Base-by-base conservation (phyloP, 2,113 vertebrate genomes). In the Phylloscopus whistleri region DNA sequence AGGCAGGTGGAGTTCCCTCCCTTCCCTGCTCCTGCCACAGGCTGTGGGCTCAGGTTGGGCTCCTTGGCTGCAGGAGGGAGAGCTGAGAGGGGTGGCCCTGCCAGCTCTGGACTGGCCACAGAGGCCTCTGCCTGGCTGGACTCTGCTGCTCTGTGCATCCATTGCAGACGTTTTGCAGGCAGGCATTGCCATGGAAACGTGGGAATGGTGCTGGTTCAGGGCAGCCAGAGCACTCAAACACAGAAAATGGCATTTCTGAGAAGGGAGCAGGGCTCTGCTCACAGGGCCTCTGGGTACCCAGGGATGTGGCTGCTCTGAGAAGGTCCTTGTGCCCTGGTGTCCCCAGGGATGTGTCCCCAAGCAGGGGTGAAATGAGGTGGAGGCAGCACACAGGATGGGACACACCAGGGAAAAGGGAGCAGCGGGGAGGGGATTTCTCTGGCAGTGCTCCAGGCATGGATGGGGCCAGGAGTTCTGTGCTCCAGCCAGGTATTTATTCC, bases 41-140 rank as follows among this genome's bases (percentile, higher is more conserved):
- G 0, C 37, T 19, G 1, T 1, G 2, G 39, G 48, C 62, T 78
- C 44, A 3, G 13, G 2, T 0, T 2, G 13, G 23, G 52, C 66
- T 85, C 62, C 28, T 18, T 1, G 10, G 74, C 82, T 51, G 62
- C 2, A 11, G 66, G 33, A 60, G 35, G 59, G 30, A n/a, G 52
- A 56, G 49, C 48, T 59, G 35, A 1, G 1, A 37, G 39, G 55
- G 8, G 8, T 26, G 41, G 37, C 72, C 0, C 0, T 11, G 43
- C 30, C 33, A n/a, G 26, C 46, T 14, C 35, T 1, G 1, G 3
- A 1, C 39, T 11, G 48, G 27, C 48, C 81, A 20, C 9, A 5
- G 60, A 13, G 27, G 9, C 52, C 39, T 70, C 27, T 74, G 26
- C 41, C 64, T 59, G 68, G 23, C 64, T 33, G 43, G 69, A 21